A percentile compares a stretch with the other conserved stretches of the same genome.
phyloP scores from a whole-genome alignment of 2,888 invertebrate genomes.

The Chromoteleia sp. region DNA sequence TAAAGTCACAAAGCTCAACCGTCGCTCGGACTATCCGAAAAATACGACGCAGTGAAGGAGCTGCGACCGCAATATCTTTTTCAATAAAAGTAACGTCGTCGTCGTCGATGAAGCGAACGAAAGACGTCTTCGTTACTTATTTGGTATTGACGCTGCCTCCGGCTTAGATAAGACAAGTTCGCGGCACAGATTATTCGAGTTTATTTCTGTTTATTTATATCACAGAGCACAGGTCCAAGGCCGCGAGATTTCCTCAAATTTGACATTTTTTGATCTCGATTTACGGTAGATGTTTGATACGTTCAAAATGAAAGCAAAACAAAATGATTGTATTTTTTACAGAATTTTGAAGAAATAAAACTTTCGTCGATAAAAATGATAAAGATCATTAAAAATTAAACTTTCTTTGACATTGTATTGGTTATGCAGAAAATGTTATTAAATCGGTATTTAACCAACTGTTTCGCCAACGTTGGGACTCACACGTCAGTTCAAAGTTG shows the following conservation, averaged over 20 bases:
- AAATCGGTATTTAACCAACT: too few species aligned
- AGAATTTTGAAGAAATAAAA: too few species aligned
- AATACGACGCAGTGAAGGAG: slow-evolving; percentile 24
- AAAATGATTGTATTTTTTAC: too few species aligned
- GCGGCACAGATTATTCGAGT: slow-evolving; percentile 2
- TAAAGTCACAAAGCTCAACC: too few species aligned
- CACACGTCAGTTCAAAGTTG: too few species aligned
- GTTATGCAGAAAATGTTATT: too few species aligned
- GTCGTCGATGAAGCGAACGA: slow-evolving; percentile 9
- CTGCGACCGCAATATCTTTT: slow-evolving; percentile 14
- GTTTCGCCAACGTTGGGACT: too few species aligned
- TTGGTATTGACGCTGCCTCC: slow-evolving; percentile 16
- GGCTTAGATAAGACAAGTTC: slow-evolving; percentile 25
- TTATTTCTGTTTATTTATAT: slow-evolving; percentile 23
- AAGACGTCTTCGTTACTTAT: slow-evolving; percentile 30
- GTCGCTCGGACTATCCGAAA: background rate
- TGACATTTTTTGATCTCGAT: background rate
- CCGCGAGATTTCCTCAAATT: background rate
- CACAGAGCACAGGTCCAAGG: background rate
- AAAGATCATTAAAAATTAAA: too few species aligned
- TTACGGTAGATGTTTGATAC: too few species aligned
- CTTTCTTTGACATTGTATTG: too few species aligned
- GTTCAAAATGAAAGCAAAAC: too few species aligned
- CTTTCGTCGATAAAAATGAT: too few species aligned
- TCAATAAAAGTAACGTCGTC: slow-evolving; percentile 23